Base-by-base conservation (phyloP, 2,888 invertebrate species). In the Lasioglossum oenotherae region DNA sequence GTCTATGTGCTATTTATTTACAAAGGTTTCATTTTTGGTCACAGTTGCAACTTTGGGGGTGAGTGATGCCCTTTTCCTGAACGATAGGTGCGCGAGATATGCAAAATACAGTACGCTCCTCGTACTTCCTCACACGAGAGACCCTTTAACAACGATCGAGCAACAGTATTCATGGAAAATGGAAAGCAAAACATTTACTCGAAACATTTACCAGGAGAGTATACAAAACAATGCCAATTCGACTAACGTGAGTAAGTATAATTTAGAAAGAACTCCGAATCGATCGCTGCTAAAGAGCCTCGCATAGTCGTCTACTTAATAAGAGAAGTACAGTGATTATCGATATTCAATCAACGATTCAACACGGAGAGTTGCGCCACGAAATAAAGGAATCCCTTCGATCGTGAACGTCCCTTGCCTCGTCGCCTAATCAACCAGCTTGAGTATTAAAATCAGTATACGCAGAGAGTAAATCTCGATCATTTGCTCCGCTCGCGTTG, bases 1-100 rank as follows among this genome's bases (percentile, higher is more conserved):
- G 90, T 87, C 90, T 92, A 92, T 88, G 89, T 92, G 91, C 88
- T 93, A 93, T 93, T 93, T 93, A 93, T 93, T 91, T 93, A 93
- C 93, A 93, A 44, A 89, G 46, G 31, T 31, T 67, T 69, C 67
- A 67, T 82, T 89, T 91, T 93, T 93, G 93, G 93, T 93, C 93
- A 93, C 93, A 92, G 93, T 92, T 93, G 91, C 88, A 90, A 91
- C 88, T 82, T 88, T 86, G 83, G 57, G 75, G 75, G 73, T 85
- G 72, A 80, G 78, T 60, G 75, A 81, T 86, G 85, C 86, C 82
- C 84, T 82, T 46, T 88, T 86, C 85, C 85, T 84, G 87, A 84
- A 91, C 88, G 91, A 90, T 88, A 90, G 87, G 89, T 91, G 91
- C 89, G 85, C 81, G 85, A 91, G 92, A 91, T 92, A 92, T 93